phyloP scores from a whole-genome alignment of 35 echinoderm and acorn worm species.

The Acanthaster planci region DNA sequence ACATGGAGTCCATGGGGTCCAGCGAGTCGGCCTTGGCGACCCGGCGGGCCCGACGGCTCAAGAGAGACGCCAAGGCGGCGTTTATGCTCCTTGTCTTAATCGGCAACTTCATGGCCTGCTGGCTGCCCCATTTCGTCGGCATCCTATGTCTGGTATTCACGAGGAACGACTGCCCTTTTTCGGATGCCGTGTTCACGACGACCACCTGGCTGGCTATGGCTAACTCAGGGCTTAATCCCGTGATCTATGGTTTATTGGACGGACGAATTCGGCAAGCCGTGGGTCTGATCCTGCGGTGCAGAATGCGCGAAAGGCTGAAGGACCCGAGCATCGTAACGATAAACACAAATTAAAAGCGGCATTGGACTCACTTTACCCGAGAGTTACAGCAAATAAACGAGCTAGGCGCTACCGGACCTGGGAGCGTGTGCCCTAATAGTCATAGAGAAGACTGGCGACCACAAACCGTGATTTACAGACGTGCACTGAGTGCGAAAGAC shows the following conservation, averaged over 20 bases:
- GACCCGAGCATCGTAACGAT: neutral
- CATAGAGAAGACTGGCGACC: no score
- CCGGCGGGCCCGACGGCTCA: neutral
- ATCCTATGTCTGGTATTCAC: conserved; percentile 27
- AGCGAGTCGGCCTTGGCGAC: neutral
- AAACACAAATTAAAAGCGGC: no score
- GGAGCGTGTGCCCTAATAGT: no score
- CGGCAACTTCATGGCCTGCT: conserved; percentile 28
- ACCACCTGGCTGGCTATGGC: conserved; percentile 48
- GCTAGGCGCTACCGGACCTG: no score
- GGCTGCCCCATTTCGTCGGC: conserved; percentile 14
- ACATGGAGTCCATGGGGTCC: neutral
- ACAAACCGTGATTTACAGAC: no score
- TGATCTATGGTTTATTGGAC: conserved; percentile 38
- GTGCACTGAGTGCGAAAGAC: no score
- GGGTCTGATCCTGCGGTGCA: conserved; percentile 13
- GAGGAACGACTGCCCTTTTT: neutral
- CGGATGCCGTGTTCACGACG: conserved; percentile 30
- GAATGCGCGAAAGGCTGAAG: neutral
- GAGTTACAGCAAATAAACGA: no score
- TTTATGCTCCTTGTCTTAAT: conserved; percentile 30
- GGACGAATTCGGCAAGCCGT: conserved; percentile 17
- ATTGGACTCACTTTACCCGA: no score
- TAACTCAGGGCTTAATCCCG: conserved; percentile 22
- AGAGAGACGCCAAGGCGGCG: conserved; percentile 25